Evolutionary conservation across 2,113 vertebrate species (phyloP), one percentile per base, ranked within the genome.

Genomic region (Salminus brasiliensis): DNA sequence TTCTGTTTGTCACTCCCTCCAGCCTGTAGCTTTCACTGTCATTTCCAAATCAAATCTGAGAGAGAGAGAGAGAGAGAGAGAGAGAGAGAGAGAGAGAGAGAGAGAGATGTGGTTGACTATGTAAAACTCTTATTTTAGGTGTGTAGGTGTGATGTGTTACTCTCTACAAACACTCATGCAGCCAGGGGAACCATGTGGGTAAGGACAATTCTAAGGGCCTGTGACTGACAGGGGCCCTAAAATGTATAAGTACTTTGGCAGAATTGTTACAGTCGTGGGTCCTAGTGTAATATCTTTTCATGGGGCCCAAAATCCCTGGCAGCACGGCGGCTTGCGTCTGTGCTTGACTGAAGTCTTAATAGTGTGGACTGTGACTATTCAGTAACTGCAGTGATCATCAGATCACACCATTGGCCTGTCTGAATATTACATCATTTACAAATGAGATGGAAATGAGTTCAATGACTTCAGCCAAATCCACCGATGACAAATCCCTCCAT

Each of bases 31-130:
- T 49, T 74, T 63, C 66, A 67, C 68, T 57, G 53, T 39, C 43
- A 81, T 82, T 79, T 62, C 68, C 78, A 69, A 79, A 80, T 76
- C 79, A 84, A 84, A 86, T 83, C 34, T 68, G 21, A 49, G 62
- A 78, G 74, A 52, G 16, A 23, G 73, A 60, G 62, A 52, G n/a
- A 52, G 55, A 47, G 47, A 67, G 39, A 11, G 60, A 59, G 73
- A 25, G 29, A 30, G 53, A 34, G 43, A 69, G 25, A 11, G 47
- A 45, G 53, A 23, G 53, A 27, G n/a, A 21, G 45, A 16, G 12
- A 52, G 55, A 4, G 16, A 12, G 25, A n/a, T 72, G 70, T 71
- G 70, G 65, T 70, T 29, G 27, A 52, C 10, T 30, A 74, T 79
- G 70, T 71, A 60, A 81, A 87, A 76, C 49, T 32, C 59, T 12